These are phyloP conservation scores for Cydia strobilella DNA, from an alignment of 1,140 invertebrate genomes.

Conservation along the genomic window DNA sequence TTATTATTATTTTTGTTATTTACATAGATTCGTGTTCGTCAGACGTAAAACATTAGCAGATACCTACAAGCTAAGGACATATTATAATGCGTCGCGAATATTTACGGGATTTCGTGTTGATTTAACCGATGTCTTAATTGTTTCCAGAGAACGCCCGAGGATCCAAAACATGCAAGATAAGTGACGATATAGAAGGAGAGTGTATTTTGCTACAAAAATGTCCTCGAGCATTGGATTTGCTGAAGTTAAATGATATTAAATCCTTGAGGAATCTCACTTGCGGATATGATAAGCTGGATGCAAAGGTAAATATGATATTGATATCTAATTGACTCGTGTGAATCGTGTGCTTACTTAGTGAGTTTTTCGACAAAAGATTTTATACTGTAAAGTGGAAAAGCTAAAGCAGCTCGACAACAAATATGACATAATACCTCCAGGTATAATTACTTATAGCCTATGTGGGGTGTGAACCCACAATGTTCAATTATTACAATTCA, in stretches of 20 bases:
- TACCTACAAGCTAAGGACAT: background rate
- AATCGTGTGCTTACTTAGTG: background rate
- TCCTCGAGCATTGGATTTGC: background rate
- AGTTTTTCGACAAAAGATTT: background rate
- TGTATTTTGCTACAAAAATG: conserved; percentile 16
- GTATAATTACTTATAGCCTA: no score
- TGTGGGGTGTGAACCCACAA: no score
- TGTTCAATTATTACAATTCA: no score
- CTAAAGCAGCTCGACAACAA: background rate
- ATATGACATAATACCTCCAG: background rate
- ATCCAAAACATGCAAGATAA: conserved; percentile 10
- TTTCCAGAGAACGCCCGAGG: background rate
- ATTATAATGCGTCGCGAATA: background rate
- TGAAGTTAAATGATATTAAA: background rate
- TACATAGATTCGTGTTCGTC: conserved; percentile 28
- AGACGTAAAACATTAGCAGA: conserved; percentile 13
- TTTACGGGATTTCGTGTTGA: background rate
- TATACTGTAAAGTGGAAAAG: background rate
- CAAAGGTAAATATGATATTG: conserved; percentile 3
- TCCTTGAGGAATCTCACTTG: conserved; percentile 6
- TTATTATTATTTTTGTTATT: conserved; percentile 32
- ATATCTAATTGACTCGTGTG: background rate
- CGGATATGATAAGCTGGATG: conserved; percentile 28
- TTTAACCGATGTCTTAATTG: background rate
- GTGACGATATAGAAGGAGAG: conserved; percentile 7